Percentiles rank a stretch among this genome's conserved stretches.
phyloP scores from a whole-genome alignment of 2,888 invertebrate species.

The Allygus modestus region DNA sequence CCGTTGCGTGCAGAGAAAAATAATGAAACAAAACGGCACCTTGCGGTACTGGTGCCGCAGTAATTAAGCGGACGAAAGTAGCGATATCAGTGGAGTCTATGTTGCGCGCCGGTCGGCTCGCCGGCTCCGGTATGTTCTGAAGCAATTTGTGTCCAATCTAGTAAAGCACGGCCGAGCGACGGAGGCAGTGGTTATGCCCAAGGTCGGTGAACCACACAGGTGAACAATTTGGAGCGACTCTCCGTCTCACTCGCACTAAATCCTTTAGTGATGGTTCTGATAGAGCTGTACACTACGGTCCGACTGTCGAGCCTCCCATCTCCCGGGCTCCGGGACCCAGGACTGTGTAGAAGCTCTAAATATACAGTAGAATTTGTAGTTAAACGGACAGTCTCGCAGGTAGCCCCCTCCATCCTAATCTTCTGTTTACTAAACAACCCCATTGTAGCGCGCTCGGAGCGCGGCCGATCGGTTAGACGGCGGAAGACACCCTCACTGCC shows the following conservation, averaged over 20 bases:
- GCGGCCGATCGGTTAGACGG: too few species aligned
- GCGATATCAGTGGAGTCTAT: neutral
- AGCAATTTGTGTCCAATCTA: constrained; percentile 54
- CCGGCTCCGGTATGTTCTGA: constrained; percentile 29
- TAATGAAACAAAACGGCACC: constrained; percentile 42
- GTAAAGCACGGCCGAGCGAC: constrained; percentile 55
- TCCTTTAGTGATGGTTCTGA: constrained; percentile 43
- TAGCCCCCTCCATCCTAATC: too few species aligned
- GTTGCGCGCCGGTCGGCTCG: neutral
- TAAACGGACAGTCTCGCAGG: too few species aligned
- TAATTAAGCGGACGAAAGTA: neutral
- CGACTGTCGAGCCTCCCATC: neutral
- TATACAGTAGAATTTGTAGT: too few species aligned
- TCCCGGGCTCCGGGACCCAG: neutral
- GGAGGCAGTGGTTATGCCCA: constrained; percentile 40
- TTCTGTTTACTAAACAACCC: too few species aligned
- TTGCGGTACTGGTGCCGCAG: constrained; percentile 34
- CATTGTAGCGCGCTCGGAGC: too few species aligned
- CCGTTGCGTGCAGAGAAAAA: constrained; percentile 35
- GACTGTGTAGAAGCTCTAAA: too few species aligned
- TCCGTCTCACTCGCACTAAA: constrained; percentile 43
- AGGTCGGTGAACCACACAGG: constrained; percentile 56
- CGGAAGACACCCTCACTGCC: too few species aligned
- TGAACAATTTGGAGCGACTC: constrained; percentile 56
- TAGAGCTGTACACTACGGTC: constrained; percentile 1